Percentiles rank a stretch among this genome's conserved stretches.
These are phyloP conservation scores for Gastrophysa polygoni DNA, from an alignment of 2,888 invertebrate species.

Conservation along the genomic window DNA sequence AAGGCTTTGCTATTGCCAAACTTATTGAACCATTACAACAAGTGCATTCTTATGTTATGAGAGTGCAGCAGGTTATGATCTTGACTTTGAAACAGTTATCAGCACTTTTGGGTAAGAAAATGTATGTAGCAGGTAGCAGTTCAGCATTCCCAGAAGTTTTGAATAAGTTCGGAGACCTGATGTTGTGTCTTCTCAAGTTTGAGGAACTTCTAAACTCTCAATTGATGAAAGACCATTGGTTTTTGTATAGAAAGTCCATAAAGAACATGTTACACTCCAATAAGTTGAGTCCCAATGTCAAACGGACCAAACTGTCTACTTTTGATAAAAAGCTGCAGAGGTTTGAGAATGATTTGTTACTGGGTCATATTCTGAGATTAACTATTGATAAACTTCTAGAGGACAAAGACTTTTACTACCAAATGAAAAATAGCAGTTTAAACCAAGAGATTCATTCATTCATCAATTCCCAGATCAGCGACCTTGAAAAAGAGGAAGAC, in stretches of 20 bases:
- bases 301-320: conserved; percentile 67
- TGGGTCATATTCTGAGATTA: conserved; percentile 72
- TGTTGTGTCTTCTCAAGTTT: conserved; percentile 69
- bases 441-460: conserved; percentile 69
- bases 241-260: conserved; percentile 75
- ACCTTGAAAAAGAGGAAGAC: conserved; percentile 68
- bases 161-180: conserved; percentile 69
- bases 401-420: conserved; percentile 44
- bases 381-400: conserved; percentile 52
- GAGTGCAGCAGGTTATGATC: conserved; percentile 73
- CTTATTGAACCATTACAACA: conserved; percentile 68
- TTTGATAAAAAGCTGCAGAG: conserved; percentile 75
- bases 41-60: conserved; percentile 70
- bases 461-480: conserved; percentile 66
- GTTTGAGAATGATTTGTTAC: conserved; percentile 70
- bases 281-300: conserved; percentile 59
- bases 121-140: conserved; percentile 46
- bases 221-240: conserved; percentile 72
- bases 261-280: conserved; percentile 71
- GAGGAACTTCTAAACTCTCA: conserved; percentile 70
- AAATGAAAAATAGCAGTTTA: conserved; percentile 53
- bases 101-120: conserved; percentile 66
- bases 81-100: conserved; percentile 78
- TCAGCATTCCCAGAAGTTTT: conserved; percentile 56
- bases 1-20: conserved; percentile 57